Percentiles rank a stretch among this genome's conserved stretches.
These are phyloP conservation scores for Sussaba pulchella DNA, from an alignment of 2,888 invertebrate species.

Conservation along the genomic window DNA sequence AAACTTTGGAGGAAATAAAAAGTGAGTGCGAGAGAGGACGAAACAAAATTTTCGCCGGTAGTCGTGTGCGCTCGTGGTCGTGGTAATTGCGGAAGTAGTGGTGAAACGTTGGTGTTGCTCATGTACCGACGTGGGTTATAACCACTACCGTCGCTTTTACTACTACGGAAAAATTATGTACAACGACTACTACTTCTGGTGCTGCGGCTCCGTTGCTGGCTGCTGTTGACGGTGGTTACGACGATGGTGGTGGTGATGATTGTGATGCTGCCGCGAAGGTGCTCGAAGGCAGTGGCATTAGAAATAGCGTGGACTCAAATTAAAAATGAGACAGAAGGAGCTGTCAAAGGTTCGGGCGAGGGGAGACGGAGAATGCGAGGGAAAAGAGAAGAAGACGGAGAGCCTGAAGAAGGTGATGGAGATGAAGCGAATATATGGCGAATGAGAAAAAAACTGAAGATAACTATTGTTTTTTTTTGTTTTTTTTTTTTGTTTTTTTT, in stretches of 20 bases:
- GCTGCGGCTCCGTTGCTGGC: not conserved
- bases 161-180: not conserved
- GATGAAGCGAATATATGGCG: too few species aligned
- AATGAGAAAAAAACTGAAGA: too few species aligned
- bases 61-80: slow-evolving; percentile 54
- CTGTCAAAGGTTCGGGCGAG: slow-evolving; percentile 55
- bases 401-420: slow-evolving; percentile 12
- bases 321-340: slow-evolving; percentile 64
- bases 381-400: slow-evolving; percentile 56
- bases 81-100: slow-evolving; percentile 41
- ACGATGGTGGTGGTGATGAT: too few species aligned
- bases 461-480: not conserved
- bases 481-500: slow-evolving; percentile 1
- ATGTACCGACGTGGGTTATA: too few species aligned
- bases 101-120: not conserved
- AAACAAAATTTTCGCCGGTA: slow-evolving; percentile 47
- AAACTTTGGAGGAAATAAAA: slow-evolving; percentile 57
- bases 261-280: slow-evolving; percentile 4
- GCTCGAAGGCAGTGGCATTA: slow-evolving; percentile 43
- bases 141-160: not conserved
- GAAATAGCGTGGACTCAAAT: slow-evolving; percentile 59
- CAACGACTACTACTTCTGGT: not conserved
- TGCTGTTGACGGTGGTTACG: not conserved
- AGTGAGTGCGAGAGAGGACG: slow-evolving; percentile 42
- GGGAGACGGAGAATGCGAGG: slow-evolving; percentile 55